Conservation (phyloP, 2,888 invertebrate species). For the Catonia carolina region DNA sequence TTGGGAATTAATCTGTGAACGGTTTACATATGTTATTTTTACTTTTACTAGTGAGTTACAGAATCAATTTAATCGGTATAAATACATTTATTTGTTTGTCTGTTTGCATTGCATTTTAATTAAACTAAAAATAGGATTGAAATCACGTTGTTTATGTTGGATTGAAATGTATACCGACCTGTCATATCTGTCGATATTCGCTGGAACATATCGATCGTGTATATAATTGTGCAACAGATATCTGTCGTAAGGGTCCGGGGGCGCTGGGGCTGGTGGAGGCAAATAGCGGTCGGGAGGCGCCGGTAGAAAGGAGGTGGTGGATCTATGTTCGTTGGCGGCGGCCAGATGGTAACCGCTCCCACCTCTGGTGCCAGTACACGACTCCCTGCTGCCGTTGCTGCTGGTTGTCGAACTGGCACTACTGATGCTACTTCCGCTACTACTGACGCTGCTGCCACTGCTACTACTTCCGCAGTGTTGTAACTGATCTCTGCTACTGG, state of each 20-base stretch:
- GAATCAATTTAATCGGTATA: too few relatives aligned
- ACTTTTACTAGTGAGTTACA: too few relatives aligned
- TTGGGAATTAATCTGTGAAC: too few relatives aligned
- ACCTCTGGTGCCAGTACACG: slow-evolving; percentile 35
- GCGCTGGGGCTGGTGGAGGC: slow-evolving; percentile 62
- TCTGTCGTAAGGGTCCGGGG: slow-evolving; percentile 37
- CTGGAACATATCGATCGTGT: slow-evolving; percentile 6
- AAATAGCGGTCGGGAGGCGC: slow-evolving; percentile 47
- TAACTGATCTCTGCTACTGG: slow-evolving; percentile 29
- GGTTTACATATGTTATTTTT: too few relatives aligned
- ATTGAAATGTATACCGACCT: too few relatives aligned
- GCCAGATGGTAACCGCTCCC: slow-evolving; percentile 42
- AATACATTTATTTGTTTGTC: too few relatives aligned
- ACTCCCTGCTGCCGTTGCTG: too few relatives aligned
- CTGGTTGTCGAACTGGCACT: too few relatives aligned
- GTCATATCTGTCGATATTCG: slow-evolving; percentile 17
- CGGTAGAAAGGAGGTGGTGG: slow-evolving; percentile 22
- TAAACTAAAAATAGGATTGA: too few relatives aligned
- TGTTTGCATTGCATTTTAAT: too few relatives aligned
- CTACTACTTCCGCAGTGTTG: slow-evolving; percentile 45
- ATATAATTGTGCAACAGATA: slow-evolving; percentile 28
- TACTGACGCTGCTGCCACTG: slow-evolving; percentile 48
- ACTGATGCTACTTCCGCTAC: slow-evolving; percentile 40
- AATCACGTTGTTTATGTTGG: too few relatives aligned
- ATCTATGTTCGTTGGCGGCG: slow-evolving; percentile 27